phyloP scores from a whole-genome alignment of 2,888 invertebrate species.

The Parapristionchus giblindavisi region DNA sequence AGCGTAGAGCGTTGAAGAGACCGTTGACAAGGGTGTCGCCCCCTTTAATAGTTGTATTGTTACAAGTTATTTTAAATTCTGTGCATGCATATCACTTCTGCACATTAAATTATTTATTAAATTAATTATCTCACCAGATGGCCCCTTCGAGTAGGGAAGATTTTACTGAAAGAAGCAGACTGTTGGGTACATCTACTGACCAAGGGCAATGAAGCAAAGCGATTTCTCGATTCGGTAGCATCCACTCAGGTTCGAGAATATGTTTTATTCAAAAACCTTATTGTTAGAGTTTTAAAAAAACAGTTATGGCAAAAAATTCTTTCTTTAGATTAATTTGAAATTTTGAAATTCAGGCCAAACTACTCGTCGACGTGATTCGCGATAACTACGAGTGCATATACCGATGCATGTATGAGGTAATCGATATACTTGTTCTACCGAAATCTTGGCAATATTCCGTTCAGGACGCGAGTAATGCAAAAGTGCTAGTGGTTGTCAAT shows the following conservation, averaged over 20 bases:
- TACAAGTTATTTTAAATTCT: too few relatives aligned
- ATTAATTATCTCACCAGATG: constrained; percentile 44
- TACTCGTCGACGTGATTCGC: constrained; percentile 47
- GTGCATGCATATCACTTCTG: too few relatives aligned
- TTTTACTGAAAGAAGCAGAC: constrained; percentile 52
- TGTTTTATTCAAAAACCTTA: neutral
- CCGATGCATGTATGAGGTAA: constrained; percentile 31
- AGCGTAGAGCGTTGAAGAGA: too few relatives aligned
- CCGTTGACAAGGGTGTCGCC: too few relatives aligned
- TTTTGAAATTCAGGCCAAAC: constrained; percentile 15
- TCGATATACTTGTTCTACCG: too few relatives aligned
- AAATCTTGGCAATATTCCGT: too few relatives aligned
- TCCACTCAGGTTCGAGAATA: constrained; percentile 40
- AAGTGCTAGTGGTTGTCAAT: constrained; percentile 12
- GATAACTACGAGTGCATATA: constrained; percentile 46
- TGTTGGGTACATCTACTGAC: constrained; percentile 51
- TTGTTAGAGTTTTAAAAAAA: neutral
- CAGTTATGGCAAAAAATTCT: neutral
- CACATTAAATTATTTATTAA: neutral
- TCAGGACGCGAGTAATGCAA: constrained; percentile 31
- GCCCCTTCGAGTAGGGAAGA: constrained; percentile 51
- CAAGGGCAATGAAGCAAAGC: constrained; percentile 41
- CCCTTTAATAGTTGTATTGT: too few relatives aligned
- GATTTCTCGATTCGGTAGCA: constrained; percentile 51
- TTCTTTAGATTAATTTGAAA: neutral